A percentile compares a stretch with the other conserved stretches of the same genome.
Evolutionary conservation across 2,888 invertebrate genomes (phyloP).

Genomic region (Ichneumoninae sp.): DNA sequence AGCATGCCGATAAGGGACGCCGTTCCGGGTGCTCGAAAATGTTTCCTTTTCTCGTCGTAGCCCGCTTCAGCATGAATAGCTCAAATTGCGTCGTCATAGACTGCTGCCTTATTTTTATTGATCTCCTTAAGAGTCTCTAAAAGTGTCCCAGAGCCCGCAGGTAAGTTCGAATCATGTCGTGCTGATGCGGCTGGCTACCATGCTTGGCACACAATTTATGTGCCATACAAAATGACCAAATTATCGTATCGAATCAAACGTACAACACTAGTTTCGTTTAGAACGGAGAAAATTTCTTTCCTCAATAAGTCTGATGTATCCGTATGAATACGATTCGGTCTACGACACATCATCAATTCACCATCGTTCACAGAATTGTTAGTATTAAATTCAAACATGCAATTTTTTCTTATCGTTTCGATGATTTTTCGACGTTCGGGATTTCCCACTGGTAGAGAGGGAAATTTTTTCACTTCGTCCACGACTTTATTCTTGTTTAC

Average conservation of each 20-base stretch:
- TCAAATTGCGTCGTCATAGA: conserved; percentile 35
- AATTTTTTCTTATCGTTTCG: conserved; percentile 48
- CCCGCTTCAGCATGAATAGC: conserved; percentile 37
- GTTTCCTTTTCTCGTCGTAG: conserved; percentile 11
- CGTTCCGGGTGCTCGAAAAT: conserved; percentile 30
- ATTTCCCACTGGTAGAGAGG: conserved; percentile 30
- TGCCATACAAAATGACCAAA: conserved; percentile 55
- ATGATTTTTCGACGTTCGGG: conserved; percentile 52
- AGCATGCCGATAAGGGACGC: conserved; percentile 35
- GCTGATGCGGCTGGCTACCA: conserved; percentile 41
- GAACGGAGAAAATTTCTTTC: conserved; percentile 61
- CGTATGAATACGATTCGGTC: conserved; percentile 61
- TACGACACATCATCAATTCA: conserved; percentile 63
- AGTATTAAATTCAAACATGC: conserved; percentile 61
- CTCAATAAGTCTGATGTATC: conserved; percentile 56
- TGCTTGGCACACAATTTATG: conserved; percentile 43
- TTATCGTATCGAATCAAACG: conserved; percentile 65
- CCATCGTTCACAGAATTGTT: conserved; percentile 58
- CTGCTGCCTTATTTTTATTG: conserved; percentile 27
- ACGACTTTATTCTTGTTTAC: conserved; percentile 50
- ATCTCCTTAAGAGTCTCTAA: conserved; percentile 20
- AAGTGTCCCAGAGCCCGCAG: conserved; percentile 49
- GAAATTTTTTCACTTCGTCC: conserved; percentile 50
- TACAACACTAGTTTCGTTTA: conserved; percentile 59
- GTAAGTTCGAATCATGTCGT: conserved; percentile 56